Conservation (phyloP, 2,113 vertebrate species). For the Triplophysa dalaica region DNA sequence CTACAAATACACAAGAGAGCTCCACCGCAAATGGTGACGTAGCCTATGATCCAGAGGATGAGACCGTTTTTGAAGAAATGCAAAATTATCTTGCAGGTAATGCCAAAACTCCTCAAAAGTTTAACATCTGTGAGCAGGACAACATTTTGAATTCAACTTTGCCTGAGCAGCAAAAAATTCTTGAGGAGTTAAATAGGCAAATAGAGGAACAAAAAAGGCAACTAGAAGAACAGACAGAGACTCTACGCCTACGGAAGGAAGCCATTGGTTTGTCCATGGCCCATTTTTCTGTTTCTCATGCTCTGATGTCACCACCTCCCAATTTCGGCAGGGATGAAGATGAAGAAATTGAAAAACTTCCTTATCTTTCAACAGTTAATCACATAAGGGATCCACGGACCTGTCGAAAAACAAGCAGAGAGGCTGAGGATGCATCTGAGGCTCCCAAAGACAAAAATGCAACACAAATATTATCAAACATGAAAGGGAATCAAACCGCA, state of each 20-base stretch:
- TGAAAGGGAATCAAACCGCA: background rate
- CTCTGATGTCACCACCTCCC: conserved; percentile 88
- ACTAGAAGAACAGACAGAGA: conserved; percentile 92
- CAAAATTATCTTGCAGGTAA: conserved; percentile 76
- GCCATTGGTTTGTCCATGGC: conserved; percentile 95
- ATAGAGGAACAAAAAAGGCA: conserved; percentile 95
- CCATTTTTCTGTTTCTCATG: conserved; percentile 92
- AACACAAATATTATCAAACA: background rate
- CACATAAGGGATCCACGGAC: conserved; percentile 69
- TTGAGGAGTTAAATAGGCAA: conserved; percentile 93
- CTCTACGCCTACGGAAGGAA: conserved; percentile 88
- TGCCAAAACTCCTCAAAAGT: conserved; percentile 51
- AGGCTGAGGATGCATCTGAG: conserved; percentile 59
- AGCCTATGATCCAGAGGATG: conserved; percentile 95
- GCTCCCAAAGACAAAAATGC: background rate
- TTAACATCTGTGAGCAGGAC: conserved; percentile 34
- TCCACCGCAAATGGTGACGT: conserved; percentile 81
- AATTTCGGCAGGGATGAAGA: conserved; percentile 64
- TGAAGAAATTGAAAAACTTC: conserved; percentile 42
- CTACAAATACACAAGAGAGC: conserved; percentile 56
- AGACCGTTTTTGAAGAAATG: conserved; percentile 90
- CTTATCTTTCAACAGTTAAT: conserved; percentile 54
- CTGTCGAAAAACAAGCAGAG: conserved; percentile 74
- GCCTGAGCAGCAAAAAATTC: conserved; percentile 90
- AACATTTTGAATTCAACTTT: conserved; percentile 74